phyloP scores from a whole-genome alignment of 2,888 invertebrate genomes.

The Rhodophaea formosa region DNA sequence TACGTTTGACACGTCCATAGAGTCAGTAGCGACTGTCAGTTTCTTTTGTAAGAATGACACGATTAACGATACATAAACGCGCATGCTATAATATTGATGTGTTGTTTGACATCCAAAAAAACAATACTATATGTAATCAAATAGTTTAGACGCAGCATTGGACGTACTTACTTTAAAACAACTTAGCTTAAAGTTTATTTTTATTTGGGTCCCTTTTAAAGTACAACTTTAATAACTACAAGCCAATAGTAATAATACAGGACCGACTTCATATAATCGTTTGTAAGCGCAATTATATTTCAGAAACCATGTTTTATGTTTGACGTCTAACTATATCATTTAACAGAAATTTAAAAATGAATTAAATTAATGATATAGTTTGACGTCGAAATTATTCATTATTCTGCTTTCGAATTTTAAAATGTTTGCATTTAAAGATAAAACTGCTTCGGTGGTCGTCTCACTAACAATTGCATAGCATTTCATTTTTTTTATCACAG shows the following conservation, averaged over 20 bases:
- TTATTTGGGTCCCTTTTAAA: too few species aligned
- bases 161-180: too few species aligned
- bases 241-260: too few species aligned
- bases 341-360: neutral
- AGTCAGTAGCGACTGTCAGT: too few species aligned
- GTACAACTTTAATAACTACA: neutral
- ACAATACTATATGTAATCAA: too few species aligned
- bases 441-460: constrained; percentile 5
- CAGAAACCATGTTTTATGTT: constrained; percentile 7
- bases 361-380: neutral
- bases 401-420: neutral
- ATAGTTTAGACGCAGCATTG: too few species aligned
- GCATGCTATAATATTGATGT: too few species aligned
- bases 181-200: too few species aligned
- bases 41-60: too few species aligned
- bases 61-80: too few species aligned
- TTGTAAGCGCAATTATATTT: neutral
- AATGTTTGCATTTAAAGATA: constrained; percentile 11
- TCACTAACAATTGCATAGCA: constrained; percentile 11
- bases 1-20: too few species aligned
- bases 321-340: constrained; percentile 12
- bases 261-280: neutral
- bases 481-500: constrained; percentile 7
- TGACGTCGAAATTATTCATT: neutral
- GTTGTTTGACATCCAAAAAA: too few species aligned